Percentiles rank a stretch among this genome's conserved stretches.
Conservation (phyloP, 2,113 vertebrate species). For the Myodes glareolus region DNA sequence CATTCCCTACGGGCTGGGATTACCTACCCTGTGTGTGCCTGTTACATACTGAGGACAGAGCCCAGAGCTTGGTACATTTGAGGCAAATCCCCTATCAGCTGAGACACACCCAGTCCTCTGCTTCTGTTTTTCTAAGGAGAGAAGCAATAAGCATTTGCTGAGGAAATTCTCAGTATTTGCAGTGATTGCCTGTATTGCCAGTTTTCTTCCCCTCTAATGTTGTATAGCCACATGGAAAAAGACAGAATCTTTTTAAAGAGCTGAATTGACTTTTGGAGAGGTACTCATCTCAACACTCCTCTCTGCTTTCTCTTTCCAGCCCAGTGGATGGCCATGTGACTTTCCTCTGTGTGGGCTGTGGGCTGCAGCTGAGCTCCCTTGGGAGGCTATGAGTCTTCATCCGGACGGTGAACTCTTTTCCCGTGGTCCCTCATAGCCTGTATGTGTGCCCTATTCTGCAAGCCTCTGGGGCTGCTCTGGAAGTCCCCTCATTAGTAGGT, state of each 20-base stretch:
- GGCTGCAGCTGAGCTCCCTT: background rate
- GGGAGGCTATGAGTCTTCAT: background rate
- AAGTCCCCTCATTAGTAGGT: background rate
- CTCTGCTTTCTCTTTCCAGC: rapidly evolving
- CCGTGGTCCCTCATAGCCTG: rapidly evolving
- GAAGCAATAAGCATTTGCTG: background rate
- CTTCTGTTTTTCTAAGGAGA: slow-evolving; percentile 29
- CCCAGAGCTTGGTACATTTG: background rate
- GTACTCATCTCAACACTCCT: background rate
- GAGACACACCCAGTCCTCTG: background rate
- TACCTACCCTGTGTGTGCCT: background rate
- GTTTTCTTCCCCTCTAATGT: background rate
- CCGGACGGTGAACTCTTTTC: background rate
- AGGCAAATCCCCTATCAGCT: background rate
- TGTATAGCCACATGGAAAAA: background rate
- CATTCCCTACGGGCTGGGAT: background rate
- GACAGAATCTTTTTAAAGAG: background rate
- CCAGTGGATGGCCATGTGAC: rapidly evolving
- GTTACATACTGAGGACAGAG: background rate
- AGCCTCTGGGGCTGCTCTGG: background rate
- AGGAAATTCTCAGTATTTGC: background rate
- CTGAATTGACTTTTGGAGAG: background rate
- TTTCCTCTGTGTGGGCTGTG: rapidly evolving
- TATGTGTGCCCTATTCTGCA: background rate
- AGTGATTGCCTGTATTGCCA: background rate